Evolutionary conservation across 2,113 vertebrate genomes (phyloP).

Genomic region (Larimichthys polyactis): DNA sequence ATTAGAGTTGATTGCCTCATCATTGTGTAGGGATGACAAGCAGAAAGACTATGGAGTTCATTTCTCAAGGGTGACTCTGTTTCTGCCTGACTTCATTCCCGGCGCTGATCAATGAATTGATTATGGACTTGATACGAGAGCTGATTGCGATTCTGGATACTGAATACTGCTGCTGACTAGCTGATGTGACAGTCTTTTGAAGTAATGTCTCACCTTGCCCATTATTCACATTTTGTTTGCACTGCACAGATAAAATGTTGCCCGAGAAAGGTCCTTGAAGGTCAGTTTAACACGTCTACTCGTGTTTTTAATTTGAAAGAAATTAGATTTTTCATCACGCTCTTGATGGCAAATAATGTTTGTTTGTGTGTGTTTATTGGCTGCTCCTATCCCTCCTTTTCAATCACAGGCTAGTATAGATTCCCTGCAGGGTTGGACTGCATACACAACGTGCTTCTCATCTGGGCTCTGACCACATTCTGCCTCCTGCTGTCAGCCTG

Average conservation of each 20-base stretch:
- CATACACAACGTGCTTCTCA: slow-evolving; percentile 29
- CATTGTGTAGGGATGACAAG: slow-evolving; percentile 63
- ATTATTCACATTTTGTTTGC: slow-evolving; percentile 49
- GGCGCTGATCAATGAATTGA: slow-evolving; percentile 81
- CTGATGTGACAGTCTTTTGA: slow-evolving; percentile 40
- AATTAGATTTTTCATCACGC: slow-evolving; percentile 14
- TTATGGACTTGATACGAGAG: slow-evolving; percentile 76
- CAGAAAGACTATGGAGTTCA: slow-evolving; percentile 68
- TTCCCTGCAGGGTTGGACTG: slow-evolving; percentile 18
- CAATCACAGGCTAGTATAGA: slow-evolving; percentile 15
- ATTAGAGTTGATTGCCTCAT: slow-evolving; percentile 76
- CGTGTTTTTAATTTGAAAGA: slow-evolving; percentile 32
- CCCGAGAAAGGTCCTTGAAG: slow-evolving; percentile 33
- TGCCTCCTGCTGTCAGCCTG: slow-evolving; percentile 63
- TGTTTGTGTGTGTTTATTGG: slow-evolving; percentile 24
- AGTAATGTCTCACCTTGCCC: slow-evolving; percentile 36
- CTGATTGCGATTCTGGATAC: slow-evolving; percentile 55
- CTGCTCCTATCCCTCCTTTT: background rate
- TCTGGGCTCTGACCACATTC: slow-evolving; percentile 65
- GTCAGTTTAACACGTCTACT: slow-evolving; percentile 33
- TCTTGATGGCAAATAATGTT: slow-evolving; percentile 17
- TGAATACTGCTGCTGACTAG: slow-evolving; percentile 51
- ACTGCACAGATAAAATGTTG: slow-evolving; percentile 6
- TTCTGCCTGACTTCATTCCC: slow-evolving; percentile 63
- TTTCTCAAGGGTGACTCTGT: slow-evolving; percentile 75